Percentiles rank a stretch among this genome's conserved stretches.
Evolutionary conservation across 2,113 vertebrate genomes (phyloP).

Genomic region (Nipponia nippon): DNA sequence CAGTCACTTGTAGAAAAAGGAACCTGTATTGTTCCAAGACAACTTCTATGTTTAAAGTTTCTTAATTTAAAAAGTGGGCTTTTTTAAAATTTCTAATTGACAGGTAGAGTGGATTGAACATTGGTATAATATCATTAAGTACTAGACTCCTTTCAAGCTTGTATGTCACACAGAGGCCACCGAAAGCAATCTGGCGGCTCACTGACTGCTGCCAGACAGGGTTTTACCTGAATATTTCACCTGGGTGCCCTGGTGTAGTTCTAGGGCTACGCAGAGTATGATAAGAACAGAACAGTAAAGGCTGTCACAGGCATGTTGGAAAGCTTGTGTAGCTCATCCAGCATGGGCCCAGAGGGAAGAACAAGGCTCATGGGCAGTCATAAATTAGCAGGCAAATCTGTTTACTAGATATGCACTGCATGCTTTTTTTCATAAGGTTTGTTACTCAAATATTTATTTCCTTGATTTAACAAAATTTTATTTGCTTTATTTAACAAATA

Average conservation of each 20-base stretch:
- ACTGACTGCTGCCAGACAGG: accelerated
- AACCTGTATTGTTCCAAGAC: background rate
- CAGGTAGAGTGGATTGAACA: background rate
- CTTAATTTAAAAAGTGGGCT: background rate
- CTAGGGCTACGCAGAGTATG: background rate
- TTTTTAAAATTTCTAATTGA: background rate
- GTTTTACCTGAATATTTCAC: background rate
- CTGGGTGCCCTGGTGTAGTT: background rate
- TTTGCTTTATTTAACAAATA: background rate
- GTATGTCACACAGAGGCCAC: background rate
- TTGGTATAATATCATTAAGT: background rate
- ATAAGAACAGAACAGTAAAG: background rate
- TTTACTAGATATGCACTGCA: background rate
- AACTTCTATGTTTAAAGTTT: background rate
- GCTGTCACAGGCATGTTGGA: background rate
- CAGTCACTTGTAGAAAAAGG: background rate
- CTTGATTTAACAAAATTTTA: background rate
- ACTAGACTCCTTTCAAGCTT: background rate
- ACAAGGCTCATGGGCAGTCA: background rate
- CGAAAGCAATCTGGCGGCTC: background rate
- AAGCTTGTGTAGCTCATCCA: background rate
- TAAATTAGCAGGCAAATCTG: background rate
- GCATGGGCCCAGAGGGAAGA: background rate
- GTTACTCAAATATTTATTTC: background rate
- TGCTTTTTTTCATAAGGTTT: background rate